Evolutionary conservation across 2,888 invertebrate species (phyloP), one percentile per base, ranked within the genome.

Genomic region (Perdita meconis): DNA sequence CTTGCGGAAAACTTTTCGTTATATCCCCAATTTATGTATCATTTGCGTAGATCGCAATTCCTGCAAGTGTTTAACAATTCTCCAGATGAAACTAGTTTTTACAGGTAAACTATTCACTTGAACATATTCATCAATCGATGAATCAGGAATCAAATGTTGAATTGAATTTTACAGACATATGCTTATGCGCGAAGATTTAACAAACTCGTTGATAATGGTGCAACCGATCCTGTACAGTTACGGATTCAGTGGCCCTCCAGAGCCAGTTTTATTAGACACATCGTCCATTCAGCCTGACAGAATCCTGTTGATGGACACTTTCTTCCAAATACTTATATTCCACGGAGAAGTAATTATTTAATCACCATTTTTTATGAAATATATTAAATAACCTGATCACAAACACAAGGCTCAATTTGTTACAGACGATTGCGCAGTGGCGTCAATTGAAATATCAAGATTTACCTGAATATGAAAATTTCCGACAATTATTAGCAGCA

Each of bases 11-110:
- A 98, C 93, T 99, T 99, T 93, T 98, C 98, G 74, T 94, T 99
- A 72, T 99, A 99, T 93, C 99, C 99, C 51, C 99, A 99, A 93
- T 99, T 99, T 93, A 99, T 99, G 99, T 99, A 99, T 93, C 99
- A 99, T 92, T 93, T 99, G 89, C 95, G 99, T 51, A 95, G 99
- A 84, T 99, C 99, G 30, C 99, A 99, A 93, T 99, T 99, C 93
- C 94, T 99, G 82, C 99, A 99, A 94, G 99, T 99, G 55, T 99
- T 99, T 94, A 99, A 99, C 93, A 99, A 99, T 94, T 99, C 98
- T 47, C 99, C 99, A 0, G 99, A 99, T 93, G 99, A 99, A 94
- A 99, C 99, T 13, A 98, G 98, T 24, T 99, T 98, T 94, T 99
- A 99, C 92, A 96, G 98, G 96, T 96, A 88, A 82, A 66, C 38